Evolutionary conservation across 2,113 vertebrate species (phyloP).

Genomic region (Deroptyus accipitrinus): DNA sequence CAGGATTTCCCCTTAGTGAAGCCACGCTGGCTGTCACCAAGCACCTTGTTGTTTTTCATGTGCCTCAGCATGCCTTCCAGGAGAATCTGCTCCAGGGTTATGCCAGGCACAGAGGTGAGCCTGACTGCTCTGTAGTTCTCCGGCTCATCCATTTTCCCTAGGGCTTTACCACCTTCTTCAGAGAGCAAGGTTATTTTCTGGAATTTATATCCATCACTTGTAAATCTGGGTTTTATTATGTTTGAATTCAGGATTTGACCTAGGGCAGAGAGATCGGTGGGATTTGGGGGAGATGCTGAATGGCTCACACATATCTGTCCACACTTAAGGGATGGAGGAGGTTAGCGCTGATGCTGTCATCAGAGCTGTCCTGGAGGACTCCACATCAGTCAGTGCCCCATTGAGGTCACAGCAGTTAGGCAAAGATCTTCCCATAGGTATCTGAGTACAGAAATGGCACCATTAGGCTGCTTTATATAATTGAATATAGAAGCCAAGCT

Average conservation of each 20-base stretch:
- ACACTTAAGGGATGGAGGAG: neutral
- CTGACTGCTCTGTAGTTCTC: no score
- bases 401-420: neutral
- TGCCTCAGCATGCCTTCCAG: no score
- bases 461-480: neutral
- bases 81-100: no score
- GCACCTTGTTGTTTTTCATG: no score
- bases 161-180: neutral
- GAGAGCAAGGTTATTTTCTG: neutral
- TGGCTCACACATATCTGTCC: neutral
- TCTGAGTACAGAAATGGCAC: neutral
- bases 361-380: neutral
- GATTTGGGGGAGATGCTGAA: rapidly evolving
- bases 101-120: no score
- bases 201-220: neutral
- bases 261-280: neutral
- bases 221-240: neutral
- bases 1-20: no score
- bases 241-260: neutral
- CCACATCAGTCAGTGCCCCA: neutral
- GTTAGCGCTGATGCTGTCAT: neutral
- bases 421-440: neutral
- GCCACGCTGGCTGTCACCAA: no score
- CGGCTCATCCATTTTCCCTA: no score
- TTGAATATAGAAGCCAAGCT: neutral